Conservation (phyloP, 2,888 invertebrate species). For the Cryptocephalus moraei region DNA sequence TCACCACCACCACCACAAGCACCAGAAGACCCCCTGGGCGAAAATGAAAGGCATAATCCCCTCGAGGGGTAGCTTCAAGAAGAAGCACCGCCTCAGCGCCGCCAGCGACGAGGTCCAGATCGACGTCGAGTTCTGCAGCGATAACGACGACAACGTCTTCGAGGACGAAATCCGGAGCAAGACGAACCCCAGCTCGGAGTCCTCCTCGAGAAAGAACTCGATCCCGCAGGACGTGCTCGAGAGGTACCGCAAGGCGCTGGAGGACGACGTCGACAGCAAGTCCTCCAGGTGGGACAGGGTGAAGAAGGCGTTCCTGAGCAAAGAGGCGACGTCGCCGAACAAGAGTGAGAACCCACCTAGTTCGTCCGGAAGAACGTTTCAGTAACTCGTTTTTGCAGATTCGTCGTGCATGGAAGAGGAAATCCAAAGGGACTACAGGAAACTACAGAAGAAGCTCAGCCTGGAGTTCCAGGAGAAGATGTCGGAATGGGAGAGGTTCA, state of each 20-base stretch:
- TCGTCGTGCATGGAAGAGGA: constrained; percentile 46
- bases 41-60: constrained; percentile 70
- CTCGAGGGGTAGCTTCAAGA: constrained; percentile 56
- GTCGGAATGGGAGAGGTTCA: constrained; percentile 42
- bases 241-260: constrained; percentile 27
- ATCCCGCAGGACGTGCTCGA: constrained; percentile 29
- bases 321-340: background rate
- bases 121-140: constrained; percentile 29
- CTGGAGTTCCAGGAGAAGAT: constrained; percentile 66
- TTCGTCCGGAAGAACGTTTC: too few relatives aligned
- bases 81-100: constrained; percentile 36
- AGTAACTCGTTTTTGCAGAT: constrained; percentile 3
- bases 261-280: constrained; percentile 34
- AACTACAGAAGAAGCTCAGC: constrained; percentile 61
- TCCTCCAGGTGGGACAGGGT: constrained; percentile 66
- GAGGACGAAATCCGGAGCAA: constrained; percentile 23
- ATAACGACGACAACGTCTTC: constrained; percentile 32
- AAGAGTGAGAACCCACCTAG: too few relatives aligned
- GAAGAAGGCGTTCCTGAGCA: constrained; percentile 56
- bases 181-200: background rate
- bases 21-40: constrained; percentile 56
- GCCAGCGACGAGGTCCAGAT: constrained; percentile 33
- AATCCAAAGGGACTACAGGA: constrained; percentile 60
- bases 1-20: too few relatives aligned
- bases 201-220: background rate